phyloP scores from a whole-genome alignment of 2,797 vertebrate species.

The Tenualosa ilisha region DNA sequence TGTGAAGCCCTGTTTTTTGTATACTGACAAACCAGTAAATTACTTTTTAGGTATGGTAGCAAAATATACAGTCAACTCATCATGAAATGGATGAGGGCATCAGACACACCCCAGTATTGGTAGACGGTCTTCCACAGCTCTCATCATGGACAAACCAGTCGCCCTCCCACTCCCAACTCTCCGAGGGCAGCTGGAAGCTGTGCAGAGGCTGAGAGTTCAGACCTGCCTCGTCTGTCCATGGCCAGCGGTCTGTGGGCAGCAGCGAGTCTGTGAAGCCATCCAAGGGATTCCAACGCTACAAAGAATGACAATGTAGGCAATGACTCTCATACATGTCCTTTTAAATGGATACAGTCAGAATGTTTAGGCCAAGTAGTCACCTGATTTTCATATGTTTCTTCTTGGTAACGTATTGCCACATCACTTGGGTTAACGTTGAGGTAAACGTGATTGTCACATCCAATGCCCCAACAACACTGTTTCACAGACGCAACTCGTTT shows the following conservation, averaged over 20 bases:
- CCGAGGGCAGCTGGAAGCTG: conserved; percentile 85
- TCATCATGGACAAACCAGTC: conserved; percentile 99
- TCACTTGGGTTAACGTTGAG: conserved; percentile 85
- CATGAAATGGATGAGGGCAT: neutral
- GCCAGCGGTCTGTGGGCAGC: conserved; percentile 97
- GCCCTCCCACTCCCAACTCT: conserved; percentile 97
- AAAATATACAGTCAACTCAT: neutral
- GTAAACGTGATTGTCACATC: conserved; percentile 90
- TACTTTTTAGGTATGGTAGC: neutral
- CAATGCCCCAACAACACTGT: conserved; percentile 92
- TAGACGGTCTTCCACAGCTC: conserved; percentile 92
- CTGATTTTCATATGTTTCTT: conserved; percentile 98
- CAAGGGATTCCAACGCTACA: conserved; percentile 96
- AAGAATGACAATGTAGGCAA: neutral
- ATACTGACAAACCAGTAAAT: neutral
- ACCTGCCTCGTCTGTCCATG: conserved; percentile 93
- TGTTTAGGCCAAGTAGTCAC: conserved; percentile 59
- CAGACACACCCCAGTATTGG: conserved; percentile 90
- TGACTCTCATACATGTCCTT: neutral
- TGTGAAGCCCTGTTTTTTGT: no score
- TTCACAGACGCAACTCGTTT: conserved; percentile 84
- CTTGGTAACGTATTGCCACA: conserved; percentile 84
- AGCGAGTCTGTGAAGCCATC: conserved; percentile 92
- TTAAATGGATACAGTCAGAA: neutral
- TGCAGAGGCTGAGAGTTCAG: conserved; percentile 85